Base-by-base conservation (phyloP, 2,113 vertebrate species). In the Hypomesus transpacificus region DNA sequence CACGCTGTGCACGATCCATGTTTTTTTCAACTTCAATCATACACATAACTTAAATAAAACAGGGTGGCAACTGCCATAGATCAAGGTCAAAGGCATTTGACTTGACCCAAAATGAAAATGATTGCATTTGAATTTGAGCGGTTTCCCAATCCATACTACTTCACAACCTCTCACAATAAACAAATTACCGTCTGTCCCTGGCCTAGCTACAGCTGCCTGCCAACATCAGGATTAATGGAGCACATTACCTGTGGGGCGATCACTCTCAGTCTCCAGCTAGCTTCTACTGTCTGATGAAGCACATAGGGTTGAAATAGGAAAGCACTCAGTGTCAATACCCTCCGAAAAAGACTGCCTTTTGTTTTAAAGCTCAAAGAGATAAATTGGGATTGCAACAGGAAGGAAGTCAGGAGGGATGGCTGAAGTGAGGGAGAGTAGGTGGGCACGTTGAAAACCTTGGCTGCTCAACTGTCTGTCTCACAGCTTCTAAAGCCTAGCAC, bases 321-420 rank as follows among this genome's bases (percentile, higher is more conserved):
- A 72, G 39, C 28, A 66, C 71, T 66, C 74, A 69, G 67, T 73
- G 72, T 76, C 56, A 56, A 51, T 51, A 73, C 52, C 73, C 9
- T n/a, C 7, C 39, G 60, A 65, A 76, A 79, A 63, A 77, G 70
- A 65, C 56, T 76, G 77, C 64, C 68, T 76, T n/a, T 61, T 71
- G 67, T 73, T 74, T 76, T 71, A 85, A 85, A 75, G 82, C 87
- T 76, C 61, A 69, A 11, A 77, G 80, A 68, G 34, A 85, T 88
- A 82, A 86, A 89, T 86, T 87, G 84, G 82, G 84, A 82, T 87
- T 84, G 77, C 80, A 75, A 85, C 78, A 46, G 39, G 77, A 66
- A 72, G 77, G 72, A 83, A 87, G 82, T 87, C 84, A 75, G 75
- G 66, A 70, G 82, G 81, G 82, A 82, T 80, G 77, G 79, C 81